Percentiles rank a stretch among this genome's conserved stretches.
Conservation (phyloP, 2,888 invertebrate genomes). For the Diplazon laetatorius region DNA sequence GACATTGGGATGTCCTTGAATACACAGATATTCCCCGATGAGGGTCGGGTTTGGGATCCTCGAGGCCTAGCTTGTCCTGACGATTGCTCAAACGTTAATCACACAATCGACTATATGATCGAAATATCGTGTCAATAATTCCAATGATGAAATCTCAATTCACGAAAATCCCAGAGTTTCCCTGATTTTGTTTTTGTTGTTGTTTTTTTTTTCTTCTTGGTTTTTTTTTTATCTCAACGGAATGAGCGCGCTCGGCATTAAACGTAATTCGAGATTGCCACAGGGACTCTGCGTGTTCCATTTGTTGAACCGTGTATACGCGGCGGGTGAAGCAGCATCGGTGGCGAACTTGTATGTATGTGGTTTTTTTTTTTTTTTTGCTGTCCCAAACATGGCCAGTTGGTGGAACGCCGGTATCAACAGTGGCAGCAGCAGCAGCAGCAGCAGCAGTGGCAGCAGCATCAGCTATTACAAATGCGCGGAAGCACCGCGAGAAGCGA, state of each 20-base stretch:
- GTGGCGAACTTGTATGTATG: slow-evolving; percentile 33
- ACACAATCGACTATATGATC: slow-evolving; percentile 45
- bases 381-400: slow-evolving; percentile 31
- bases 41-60: slow-evolving; percentile 5
- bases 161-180: slow-evolving; percentile 19
- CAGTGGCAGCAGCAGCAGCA: too few species aligned
- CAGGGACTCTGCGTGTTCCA: slow-evolving; percentile 56
- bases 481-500: slow-evolving; percentile 60
- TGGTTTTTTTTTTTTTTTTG: slow-evolving; percentile 53
- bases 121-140: slow-evolving; percentile 32
- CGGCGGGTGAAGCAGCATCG: slow-evolving; percentile 20
- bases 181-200: slow-evolving; percentile 34
- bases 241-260: slow-evolving; percentile 24
- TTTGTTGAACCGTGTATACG: slow-evolving; percentile 44
- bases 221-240: slow-evolving; percentile 14
- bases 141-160: slow-evolving; percentile 52
- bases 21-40: slow-evolving; percentile 6
- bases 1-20: slow-evolving; percentile 2
- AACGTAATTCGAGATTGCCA: slow-evolving; percentile 59
- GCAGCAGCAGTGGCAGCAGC: slow-evolving; percentile 33
- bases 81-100: slow-evolving; percentile 2
- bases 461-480: slow-evolving; percentile 58
- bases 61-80: slow-evolving; percentile 1
- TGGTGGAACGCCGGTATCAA: slow-evolving; percentile 34
- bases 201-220: slow-evolving; percentile 39